These are phyloP conservation scores for Amyelois transitella DNA, from an alignment of 1,140 invertebrate species.

Conservation along the genomic window DNA sequence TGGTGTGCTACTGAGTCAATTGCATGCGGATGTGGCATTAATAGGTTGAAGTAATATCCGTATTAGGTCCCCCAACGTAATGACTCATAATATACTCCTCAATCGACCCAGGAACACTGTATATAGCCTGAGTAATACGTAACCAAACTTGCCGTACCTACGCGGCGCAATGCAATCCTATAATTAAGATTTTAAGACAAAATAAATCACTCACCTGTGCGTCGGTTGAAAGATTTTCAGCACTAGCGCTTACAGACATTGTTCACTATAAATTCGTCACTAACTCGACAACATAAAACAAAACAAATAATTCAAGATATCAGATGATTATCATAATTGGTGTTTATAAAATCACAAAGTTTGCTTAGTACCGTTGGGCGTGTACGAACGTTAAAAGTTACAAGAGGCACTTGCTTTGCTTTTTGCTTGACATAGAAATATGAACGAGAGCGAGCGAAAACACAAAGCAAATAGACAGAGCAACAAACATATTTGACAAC, in stretches of 20 bases:
- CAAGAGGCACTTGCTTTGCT: not conserved
- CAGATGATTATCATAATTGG: conserved; percentile 44
- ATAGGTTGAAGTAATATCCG: conserved; percentile 32
- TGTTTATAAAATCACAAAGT: conserved; percentile 23
- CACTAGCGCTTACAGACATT: conserved; percentile 81
- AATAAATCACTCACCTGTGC: conserved; percentile 65
- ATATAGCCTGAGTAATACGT: not conserved
- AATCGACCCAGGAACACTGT: not conserved
- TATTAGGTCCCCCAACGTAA: conserved; percentile 31
- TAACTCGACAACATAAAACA: conserved; percentile 22
- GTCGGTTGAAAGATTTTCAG: conserved; percentile 78
- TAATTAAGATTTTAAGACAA: not conserved
- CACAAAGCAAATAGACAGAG: not conserved
- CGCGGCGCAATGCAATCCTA: not conserved
- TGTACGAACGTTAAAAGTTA: conserved; percentile 15
- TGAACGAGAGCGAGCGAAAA: not conserved
- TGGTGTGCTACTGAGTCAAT: not conserved
- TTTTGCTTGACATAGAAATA: not conserved
- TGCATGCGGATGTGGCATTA: conserved; percentile 7
- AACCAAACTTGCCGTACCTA: not conserved
- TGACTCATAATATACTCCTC: conserved; percentile 26
- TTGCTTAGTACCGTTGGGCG: conserved; percentile 25
- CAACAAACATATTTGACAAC: not conserved
- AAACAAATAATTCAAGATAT: conserved; percentile 24
- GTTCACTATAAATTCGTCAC: conserved; percentile 17